A percentile compares a stretch with the other conserved stretches of the same genome.
These are phyloP conservation scores for Caranx melampygus DNA, from an alignment of 2,113 vertebrate genomes.

Conservation along the genomic window DNA sequence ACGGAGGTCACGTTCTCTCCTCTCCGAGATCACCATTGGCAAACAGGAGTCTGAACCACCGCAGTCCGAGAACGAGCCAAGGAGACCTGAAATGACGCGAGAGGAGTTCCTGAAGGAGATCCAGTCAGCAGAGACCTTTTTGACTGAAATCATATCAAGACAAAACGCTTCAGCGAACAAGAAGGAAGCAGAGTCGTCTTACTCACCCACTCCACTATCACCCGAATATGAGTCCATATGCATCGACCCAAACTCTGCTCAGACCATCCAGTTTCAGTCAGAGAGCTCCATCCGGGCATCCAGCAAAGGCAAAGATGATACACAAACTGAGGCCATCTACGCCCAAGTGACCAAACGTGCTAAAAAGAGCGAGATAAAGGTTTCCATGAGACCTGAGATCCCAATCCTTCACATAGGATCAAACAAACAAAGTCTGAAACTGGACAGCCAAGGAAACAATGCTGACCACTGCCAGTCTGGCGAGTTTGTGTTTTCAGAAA, in stretches of 20 bases:
- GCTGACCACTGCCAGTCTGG: conserved; percentile 65
- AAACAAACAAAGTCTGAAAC: conserved; percentile 64
- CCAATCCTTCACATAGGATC: conserved; percentile 83
- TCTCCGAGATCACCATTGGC: conserved; percentile 74
- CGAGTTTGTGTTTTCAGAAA: conserved; percentile 79
- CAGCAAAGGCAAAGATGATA: conserved; percentile 72
- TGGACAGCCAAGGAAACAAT: conserved; percentile 53
- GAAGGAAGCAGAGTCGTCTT: conserved; percentile 65
- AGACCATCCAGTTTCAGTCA: conserved; percentile 82
- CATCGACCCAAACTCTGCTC: conserved; percentile 79
- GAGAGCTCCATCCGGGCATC: conserved; percentile 73
- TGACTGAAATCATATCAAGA: conserved; percentile 86
- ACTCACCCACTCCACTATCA: conserved; percentile 76
- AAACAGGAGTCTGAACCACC: conserved; percentile 57
- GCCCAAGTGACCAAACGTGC: conserved; percentile 86
- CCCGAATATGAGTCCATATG: conserved; percentile 86
- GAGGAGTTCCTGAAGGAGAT: conserved; percentile 85
- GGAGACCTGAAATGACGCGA: conserved; percentile 78
- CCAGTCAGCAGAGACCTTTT: conserved; percentile 85
- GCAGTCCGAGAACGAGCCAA: conserved; percentile 53
- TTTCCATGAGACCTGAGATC: conserved; percentile 82
- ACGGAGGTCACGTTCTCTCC: conserved; percentile 78
- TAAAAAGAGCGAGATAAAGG: conserved; percentile 84
- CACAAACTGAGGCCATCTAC: conserved; percentile 83
- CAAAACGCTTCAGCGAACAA: conserved; percentile 71